A percentile compares a stretch with the other conserved stretches of the same genome.
Conservation (phyloP, 1,140 invertebrate genomes). For the Bombus sibiricus region DNA sequence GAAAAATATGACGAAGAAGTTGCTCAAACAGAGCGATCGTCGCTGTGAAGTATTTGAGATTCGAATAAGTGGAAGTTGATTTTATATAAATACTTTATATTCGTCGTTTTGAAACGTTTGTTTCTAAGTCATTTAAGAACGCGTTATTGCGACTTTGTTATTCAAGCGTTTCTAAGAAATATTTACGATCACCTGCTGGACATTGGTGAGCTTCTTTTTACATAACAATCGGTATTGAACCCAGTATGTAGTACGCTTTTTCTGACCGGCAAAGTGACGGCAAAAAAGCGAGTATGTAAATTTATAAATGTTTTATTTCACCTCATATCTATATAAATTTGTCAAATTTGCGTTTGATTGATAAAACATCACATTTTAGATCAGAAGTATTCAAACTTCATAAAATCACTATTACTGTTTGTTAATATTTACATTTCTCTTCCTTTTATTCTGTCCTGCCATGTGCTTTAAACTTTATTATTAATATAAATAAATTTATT, state of each 20-base stretch:
- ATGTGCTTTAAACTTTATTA: neutral
- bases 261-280: neutral
- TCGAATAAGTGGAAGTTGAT: slow-evolving; percentile 55
- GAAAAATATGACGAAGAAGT: slow-evolving; percentile 35
- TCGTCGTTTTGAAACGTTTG: slow-evolving; percentile 54
- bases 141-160: slow-evolving; percentile 57
- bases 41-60: slow-evolving; percentile 54
- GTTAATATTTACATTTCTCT: neutral
- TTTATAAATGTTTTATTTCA: slow-evolving; percentile 23
- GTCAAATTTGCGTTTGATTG: slow-evolving; percentile 15
- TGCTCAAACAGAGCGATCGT: slow-evolving; percentile 45
- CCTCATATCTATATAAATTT: slow-evolving; percentile 2
- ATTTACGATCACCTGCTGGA: slow-evolving; percentile 54
- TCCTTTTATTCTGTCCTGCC: neutral
- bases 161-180: slow-evolving; percentile 53
- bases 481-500: neutral
- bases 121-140: slow-evolving; percentile 58
- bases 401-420: neutral
- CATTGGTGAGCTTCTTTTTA: slow-evolving; percentile 55
- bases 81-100: slow-evolving; percentile 64
- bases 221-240: slow-evolving; percentile 43
- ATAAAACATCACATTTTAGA: slow-evolving; percentile 9
- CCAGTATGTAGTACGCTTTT: slow-evolving; percentile 44
- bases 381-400: slow-evolving; percentile 41
- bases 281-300: slow-evolving; percentile 5